phyloP scores from a whole-genome alignment of 2,113 vertebrate species.

The Atherinomorus stipes region DNA sequence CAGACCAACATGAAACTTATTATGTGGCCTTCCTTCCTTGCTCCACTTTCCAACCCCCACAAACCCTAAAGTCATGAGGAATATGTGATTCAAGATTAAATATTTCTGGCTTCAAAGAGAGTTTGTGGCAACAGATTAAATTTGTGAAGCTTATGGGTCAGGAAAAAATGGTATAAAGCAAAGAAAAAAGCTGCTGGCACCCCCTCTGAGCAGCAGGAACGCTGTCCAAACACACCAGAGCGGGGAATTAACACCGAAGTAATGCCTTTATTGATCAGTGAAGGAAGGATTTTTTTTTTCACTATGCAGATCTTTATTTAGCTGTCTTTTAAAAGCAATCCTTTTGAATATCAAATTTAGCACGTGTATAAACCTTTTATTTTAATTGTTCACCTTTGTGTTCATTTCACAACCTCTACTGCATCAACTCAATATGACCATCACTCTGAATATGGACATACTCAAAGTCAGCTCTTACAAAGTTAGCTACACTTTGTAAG shows the following conservation, averaged over 20 bases:
- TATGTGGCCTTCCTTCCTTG: conserved; percentile 15
- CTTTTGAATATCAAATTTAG: conserved; percentile 15
- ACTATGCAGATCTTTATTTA: not conserved
- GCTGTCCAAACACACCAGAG: conserved; percentile 1
- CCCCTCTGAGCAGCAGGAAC: not conserved
- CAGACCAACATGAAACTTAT: conserved; percentile 53
- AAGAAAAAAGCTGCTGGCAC: not conserved
- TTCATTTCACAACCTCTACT: no score
- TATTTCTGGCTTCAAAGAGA: not conserved
- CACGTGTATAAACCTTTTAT: not conserved
- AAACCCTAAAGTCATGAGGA: not conserved
- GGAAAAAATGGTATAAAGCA: not conserved
- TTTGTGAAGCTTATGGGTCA: conserved; percentile 5
- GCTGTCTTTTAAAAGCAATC: not conserved
- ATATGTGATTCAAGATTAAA: conserved; percentile 16
- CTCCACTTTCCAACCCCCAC: not conserved
- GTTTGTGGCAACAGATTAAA: conserved; percentile 28
- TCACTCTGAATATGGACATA: not conserved
- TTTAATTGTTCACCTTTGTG: no score
- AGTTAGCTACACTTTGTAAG: conserved; percentile 76
- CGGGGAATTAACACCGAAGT: conserved; percentile 6
- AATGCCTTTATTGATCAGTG: conserved; percentile 24
- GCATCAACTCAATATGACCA: no score
- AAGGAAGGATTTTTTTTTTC: not conserved
- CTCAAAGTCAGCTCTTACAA: conserved; percentile 61